Evolutionary conservation across 2,888 invertebrate species (phyloP), one percentile per base, ranked within the genome.

Genomic region (Automeris io): DNA sequence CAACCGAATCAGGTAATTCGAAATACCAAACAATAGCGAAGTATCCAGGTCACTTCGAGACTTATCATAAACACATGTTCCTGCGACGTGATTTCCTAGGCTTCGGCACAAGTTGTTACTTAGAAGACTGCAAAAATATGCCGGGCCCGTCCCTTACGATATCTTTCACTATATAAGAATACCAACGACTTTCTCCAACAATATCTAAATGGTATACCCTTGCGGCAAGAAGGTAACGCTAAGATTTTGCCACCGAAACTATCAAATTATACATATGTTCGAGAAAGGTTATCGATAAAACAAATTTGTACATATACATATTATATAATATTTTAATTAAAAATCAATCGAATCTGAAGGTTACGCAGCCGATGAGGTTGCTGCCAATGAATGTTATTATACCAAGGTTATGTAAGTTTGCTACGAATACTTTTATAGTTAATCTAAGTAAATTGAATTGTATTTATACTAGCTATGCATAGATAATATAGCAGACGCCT

Each of bases 31-130:
- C 64, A 78, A 80, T 74, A 79, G 70, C 72, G 79, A 82, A 85
- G 82, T 83, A 82, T 82, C 83, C 85, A 86, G 85, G 85, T 85
- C 85, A 86, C 85, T 81, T 82, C 74, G 77, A 82, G 82, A 83
- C 83, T 83, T 82, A 82, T 71, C 70, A 65, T 76, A 67, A 69
- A 72, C 71, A 65, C 73, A 67, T 68, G 69, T 70, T 61, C 36
- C 57, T 70, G 78, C 78, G 81, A 75, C 77, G 74, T 69, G 66
- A 67, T 70, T 60, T 57, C 69, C 61, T 57, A 60, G 59, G 55
- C 51, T 53, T 43, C 41, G 43, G 42, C 33, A 47, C 39, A 41
- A 39, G 42, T 37, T 42, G 31, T 16, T 9, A 29, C n/a, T 29
- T 29, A 4, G 16, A 29, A 35, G 18, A 18, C 36, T 29, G 33